phyloP scores from a whole-genome alignment of 2,888 invertebrate genomes.

The Drosophila helvetica region DNA sequence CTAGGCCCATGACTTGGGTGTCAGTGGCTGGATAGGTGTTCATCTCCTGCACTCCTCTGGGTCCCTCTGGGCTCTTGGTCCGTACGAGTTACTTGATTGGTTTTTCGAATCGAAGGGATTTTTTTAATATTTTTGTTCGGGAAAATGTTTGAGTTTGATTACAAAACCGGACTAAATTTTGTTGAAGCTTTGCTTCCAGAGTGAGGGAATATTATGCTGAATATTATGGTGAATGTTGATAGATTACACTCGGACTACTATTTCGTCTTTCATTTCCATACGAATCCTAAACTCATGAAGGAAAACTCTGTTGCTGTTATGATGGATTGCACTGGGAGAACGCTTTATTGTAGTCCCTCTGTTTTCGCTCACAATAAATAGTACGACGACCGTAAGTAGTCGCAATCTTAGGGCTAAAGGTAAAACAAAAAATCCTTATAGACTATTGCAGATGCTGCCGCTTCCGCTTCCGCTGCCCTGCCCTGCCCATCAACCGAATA shows the following conservation, averaged over 20 bases:
- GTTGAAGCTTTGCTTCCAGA: constrained; percentile 10
- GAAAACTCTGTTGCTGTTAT: too few relatives aligned
- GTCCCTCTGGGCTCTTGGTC: background rate
- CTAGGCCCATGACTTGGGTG: background rate
- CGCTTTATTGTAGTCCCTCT: constrained; percentile 25
- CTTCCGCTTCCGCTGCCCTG: too few relatives aligned
- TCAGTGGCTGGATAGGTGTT: background rate
- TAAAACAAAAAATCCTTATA: constrained; percentile 48
- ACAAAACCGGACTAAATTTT: constrained; percentile 21
- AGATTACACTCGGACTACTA: background rate
- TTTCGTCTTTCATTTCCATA: background rate
- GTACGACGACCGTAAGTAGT: constrained; percentile 20
- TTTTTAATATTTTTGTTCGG: background rate
- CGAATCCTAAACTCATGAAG: too few relatives aligned
- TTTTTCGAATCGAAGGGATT: background rate
- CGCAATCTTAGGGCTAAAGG: constrained; percentile 36
- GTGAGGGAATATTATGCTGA: background rate
- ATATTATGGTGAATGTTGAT: constrained; percentile 3
- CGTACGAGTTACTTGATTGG: background rate
- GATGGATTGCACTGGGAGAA: constrained; percentile 43
- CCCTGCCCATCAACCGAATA: constrained; percentile 87
- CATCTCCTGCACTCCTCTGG: background rate
- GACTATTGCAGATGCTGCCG: constrained; percentile 15
- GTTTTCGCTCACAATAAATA: constrained; percentile 34
- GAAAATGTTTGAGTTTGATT: background rate